These are phyloP conservation scores for Cyphomyrmex costatus DNA, from an alignment of 1,140 invertebrate genomes.

Conservation along the genomic window DNA sequence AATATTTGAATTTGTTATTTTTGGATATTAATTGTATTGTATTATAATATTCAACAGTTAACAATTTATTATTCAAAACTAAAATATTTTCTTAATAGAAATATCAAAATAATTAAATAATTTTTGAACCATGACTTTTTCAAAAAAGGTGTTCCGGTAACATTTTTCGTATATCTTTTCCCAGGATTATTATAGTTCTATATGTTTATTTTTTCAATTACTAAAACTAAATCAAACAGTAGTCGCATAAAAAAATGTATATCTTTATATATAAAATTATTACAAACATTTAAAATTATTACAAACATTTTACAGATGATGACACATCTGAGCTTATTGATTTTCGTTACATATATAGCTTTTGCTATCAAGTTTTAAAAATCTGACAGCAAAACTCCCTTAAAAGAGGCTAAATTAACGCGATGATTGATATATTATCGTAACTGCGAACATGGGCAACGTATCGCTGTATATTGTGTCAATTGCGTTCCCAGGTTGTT, in stretches of 20 bases:
- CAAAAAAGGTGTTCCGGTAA: neutral
- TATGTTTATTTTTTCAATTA: too few species aligned
- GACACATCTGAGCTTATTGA: neutral
- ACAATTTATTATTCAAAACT: neutral
- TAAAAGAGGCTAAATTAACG: neutral
- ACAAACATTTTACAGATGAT: neutral
- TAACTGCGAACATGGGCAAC: neutral
- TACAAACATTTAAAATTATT: neutral
- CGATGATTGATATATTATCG: conserved; percentile 25
- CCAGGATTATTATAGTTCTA: too few species aligned
- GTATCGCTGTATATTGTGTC: conserved; percentile 15
- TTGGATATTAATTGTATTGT: neutral
- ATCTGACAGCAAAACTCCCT: too few species aligned
- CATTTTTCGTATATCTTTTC: too few species aligned
- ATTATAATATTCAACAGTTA: neutral
- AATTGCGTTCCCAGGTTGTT: conserved; percentile 46
- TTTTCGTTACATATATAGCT: neutral
- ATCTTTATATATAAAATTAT: neutral
- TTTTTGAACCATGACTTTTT: neutral
- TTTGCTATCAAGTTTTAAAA: neutral
- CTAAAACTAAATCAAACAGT: too few species aligned
- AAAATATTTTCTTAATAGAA: neutral
- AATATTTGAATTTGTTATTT: neutral
- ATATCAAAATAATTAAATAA: neutral
- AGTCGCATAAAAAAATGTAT: too few species aligned